Evolutionary conservation across 2,113 vertebrate species (phyloP).

Genomic region (Apus apus): DNA sequence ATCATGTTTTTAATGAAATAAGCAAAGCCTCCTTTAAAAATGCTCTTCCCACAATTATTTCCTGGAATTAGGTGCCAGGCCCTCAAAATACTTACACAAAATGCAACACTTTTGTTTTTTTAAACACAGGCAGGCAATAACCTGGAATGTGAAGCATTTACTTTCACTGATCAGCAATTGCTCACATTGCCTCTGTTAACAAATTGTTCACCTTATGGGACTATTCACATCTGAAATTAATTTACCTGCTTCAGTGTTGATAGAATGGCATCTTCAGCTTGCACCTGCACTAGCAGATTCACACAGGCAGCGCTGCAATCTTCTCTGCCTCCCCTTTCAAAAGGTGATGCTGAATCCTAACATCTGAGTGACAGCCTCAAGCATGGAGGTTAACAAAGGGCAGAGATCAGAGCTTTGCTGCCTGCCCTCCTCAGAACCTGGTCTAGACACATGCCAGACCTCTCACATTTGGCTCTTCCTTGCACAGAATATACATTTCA

Average conservation of each 20-base stretch:
- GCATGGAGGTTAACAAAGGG: not conserved
- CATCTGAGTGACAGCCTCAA: rapidly evolving
- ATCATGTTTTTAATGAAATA: not conserved
- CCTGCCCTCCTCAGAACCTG: not conserved
- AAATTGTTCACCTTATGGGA: not conserved
- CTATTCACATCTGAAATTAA: not conserved
- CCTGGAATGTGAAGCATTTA: not conserved
- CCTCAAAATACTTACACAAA: not conserved
- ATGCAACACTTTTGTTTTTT: not conserved
- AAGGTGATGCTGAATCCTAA: not conserved
- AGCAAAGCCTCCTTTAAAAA: not conserved
- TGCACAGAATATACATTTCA: not conserved
- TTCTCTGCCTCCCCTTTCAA: not conserved
- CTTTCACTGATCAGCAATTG: not conserved
- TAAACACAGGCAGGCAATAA: not conserved
- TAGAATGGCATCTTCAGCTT: not conserved
- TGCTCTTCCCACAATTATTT: not conserved
- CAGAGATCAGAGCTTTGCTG: not conserved
- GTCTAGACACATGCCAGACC: not conserved
- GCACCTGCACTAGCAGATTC: not conserved
- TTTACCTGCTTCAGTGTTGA: not conserved
- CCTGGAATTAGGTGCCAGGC: not conserved
- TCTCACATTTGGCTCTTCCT: not conserved
- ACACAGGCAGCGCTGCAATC: not conserved
- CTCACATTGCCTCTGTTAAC: not conserved